These are phyloP conservation scores for Palythoa caribaeorum DNA, from an alignment of 92 coral and sea anemone species.

Conservation along the genomic window DNA sequence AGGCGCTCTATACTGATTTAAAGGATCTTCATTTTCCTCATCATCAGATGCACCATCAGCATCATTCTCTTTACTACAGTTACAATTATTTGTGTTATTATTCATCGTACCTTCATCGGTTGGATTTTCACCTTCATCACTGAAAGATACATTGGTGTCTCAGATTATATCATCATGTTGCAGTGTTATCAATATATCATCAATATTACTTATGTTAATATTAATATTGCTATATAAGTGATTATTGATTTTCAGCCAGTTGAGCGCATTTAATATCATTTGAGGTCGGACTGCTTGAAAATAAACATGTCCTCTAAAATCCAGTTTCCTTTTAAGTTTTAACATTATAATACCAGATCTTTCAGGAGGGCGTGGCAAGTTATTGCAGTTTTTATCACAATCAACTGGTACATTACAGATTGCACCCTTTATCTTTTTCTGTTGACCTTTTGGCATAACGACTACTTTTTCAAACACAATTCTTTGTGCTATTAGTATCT, in stretches of 20 bases:
- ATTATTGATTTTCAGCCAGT: slow-evolving; percentile 60
- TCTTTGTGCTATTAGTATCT: no score
- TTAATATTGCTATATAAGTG: slow-evolving; percentile 50
- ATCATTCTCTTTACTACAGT: slow-evolving; percentile 5
- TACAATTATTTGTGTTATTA: background rate
- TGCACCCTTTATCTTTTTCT: slow-evolving; percentile 4
- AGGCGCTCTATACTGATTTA: slow-evolving; percentile 41
- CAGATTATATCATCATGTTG: background rate
- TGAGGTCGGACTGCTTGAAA: slow-evolving; percentile 76
- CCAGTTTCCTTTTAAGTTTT: background rate
- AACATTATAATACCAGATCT: slow-evolving; percentile 68
- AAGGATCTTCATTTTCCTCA: slow-evolving; percentile 37
- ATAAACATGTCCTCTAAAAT: slow-evolving; percentile 78
- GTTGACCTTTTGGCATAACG: background rate
- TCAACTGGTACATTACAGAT: no score
- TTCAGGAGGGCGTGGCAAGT: slow-evolving; percentile 39
- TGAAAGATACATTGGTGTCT: slow-evolving; percentile 5
- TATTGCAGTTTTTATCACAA: background rate
- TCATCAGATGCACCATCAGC: slow-evolving; percentile 11
- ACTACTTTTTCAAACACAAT: no score
- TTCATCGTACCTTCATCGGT: background rate
- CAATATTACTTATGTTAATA: slow-evolving; percentile 49
- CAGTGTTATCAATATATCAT: slow-evolving; percentile 8
- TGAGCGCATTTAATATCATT: slow-evolving; percentile 53
- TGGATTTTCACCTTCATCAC: background rate